Percentiles rank a stretch among this genome's conserved stretches.
phyloP scores from a whole-genome alignment of 2,113 vertebrate genomes.

The Petrocephalus microphthalmus region DNA sequence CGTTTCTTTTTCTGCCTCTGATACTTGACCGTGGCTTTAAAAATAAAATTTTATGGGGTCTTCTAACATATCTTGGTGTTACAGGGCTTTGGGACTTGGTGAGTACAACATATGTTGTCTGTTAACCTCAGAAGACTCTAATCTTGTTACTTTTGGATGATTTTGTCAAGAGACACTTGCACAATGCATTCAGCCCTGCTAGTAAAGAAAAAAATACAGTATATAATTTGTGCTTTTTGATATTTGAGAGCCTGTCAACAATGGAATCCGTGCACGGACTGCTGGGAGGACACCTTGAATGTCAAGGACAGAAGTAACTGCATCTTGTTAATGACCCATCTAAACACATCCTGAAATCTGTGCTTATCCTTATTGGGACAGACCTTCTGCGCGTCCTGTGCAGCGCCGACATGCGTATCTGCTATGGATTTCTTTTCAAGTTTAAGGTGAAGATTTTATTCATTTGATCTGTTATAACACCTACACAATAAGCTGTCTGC shows the following conservation, averaged over 20 bases:
- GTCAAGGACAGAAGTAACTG: background rate
- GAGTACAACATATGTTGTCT: background rate
- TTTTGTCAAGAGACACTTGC: background rate
- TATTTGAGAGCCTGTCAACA: slow-evolving; percentile 11
- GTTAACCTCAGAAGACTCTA: background rate
- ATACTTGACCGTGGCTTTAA: background rate
- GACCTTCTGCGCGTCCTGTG: background rate
- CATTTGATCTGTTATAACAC: slow-evolving; percentile 6
- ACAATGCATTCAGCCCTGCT: background rate
- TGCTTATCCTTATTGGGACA: background rate
- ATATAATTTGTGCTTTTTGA: background rate
- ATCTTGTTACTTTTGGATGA: background rate
- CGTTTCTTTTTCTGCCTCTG: background rate
- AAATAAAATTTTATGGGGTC: background rate
- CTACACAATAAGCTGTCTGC: background rate
- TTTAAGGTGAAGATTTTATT: background rate
- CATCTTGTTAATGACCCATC: background rate
- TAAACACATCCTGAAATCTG: background rate
- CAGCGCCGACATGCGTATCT: background rate
- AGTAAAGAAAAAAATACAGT: background rate
- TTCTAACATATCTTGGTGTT: background rate
- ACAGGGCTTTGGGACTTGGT: background rate
- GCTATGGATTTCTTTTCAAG: background rate
- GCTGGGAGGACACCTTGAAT: background rate
- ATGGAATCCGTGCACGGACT: background rate